Evolutionary conservation across 2,797 vertebrate genomes (phyloP).

Genomic region (Enteromius unitaeniatus): DNA sequence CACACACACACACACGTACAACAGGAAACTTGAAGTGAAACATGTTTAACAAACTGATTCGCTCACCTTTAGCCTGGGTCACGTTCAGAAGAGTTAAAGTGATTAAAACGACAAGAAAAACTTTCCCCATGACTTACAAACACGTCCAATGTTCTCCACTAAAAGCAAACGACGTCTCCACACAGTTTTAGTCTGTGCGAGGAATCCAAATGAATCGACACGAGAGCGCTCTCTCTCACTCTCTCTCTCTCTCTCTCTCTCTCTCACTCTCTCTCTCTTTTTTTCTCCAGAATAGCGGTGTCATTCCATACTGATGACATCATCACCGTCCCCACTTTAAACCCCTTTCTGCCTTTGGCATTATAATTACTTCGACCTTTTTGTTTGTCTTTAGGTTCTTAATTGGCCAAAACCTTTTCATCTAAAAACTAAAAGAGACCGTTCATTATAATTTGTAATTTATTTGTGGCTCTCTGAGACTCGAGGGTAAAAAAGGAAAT

Average conservation of each 20-base stretch:
- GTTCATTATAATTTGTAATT: not conserved
- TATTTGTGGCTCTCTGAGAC: not conserved
- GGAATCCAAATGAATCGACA: not conserved
- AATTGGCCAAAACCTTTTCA: not conserved
- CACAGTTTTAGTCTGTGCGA: not conserved
- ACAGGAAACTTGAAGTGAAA: not conserved
- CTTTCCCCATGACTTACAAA: slow-evolving; percentile 17
- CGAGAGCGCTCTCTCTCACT: not conserved
- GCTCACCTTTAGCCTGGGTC: not conserved
- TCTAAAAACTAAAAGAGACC: not conserved
- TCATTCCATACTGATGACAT: slow-evolving; percentile 21
- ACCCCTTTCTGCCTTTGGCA: not conserved
- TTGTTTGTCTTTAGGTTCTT: not conserved
- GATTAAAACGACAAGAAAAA: not conserved
- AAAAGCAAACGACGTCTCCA: not conserved
- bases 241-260: slow-evolving; percentile 1
- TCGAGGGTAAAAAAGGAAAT: not conserved
- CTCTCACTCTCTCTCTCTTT: not conserved
- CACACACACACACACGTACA: not conserved
- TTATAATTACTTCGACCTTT: not conserved
- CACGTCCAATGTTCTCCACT: not conserved
- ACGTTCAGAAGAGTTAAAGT: slow-evolving; percentile 16
- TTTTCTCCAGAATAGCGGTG: not conserved
- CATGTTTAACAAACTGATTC: not conserved
- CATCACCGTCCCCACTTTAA: not conserved